These are phyloP conservation scores for Euproctis similis DNA, from an alignment of 2,888 invertebrate species.

Conservation along the genomic window DNA sequence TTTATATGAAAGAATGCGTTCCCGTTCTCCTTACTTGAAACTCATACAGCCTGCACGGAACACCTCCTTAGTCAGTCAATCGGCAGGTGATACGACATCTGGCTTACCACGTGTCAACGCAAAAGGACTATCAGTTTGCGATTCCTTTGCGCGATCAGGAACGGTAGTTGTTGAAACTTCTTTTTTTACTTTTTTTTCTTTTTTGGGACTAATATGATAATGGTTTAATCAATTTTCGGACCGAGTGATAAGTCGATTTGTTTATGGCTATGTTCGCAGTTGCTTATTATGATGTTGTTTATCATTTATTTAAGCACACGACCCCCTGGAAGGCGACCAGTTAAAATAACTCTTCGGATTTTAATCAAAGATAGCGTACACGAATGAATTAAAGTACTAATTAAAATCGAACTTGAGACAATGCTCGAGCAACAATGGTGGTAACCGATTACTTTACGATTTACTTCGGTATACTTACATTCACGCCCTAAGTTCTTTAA, in stretches of 20 bases:
- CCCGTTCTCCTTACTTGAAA: slow-evolving; percentile 45
- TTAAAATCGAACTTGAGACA: too few relatives aligned
- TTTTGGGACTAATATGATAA: slow-evolving; percentile 20
- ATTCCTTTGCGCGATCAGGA: slow-evolving; percentile 33
- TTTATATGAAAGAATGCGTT: slow-evolving; percentile 64
- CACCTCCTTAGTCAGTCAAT: slow-evolving; percentile 27
- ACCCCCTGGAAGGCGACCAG: slow-evolving; percentile 11
- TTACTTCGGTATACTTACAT: too few relatives aligned
- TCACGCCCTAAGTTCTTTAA: too few relatives aligned
- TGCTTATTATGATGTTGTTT: slow-evolving; percentile 20
- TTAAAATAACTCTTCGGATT: slow-evolving; percentile 2
- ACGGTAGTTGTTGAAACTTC: slow-evolving; percentile 22
- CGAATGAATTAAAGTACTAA: too few relatives aligned
- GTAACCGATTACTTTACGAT: too few relatives aligned
- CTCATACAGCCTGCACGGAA: slow-evolving; percentile 25
- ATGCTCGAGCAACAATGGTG: too few relatives aligned
- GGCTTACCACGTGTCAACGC: slow-evolving; percentile 59
- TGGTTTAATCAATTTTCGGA: slow-evolving; percentile 33
- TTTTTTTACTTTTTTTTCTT: too few relatives aligned
- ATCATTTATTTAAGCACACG: slow-evolving; percentile 8
- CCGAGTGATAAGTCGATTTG: slow-evolving; percentile 11
- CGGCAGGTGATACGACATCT: slow-evolving; percentile 64
- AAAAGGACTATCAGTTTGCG: slow-evolving; percentile 34
- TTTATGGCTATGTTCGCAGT: slow-evolving; percentile 15
- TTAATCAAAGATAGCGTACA: too few relatives aligned